Base-by-base conservation (phyloP, 2,113 vertebrate species). In the Pangasianodon gigas region DNA sequence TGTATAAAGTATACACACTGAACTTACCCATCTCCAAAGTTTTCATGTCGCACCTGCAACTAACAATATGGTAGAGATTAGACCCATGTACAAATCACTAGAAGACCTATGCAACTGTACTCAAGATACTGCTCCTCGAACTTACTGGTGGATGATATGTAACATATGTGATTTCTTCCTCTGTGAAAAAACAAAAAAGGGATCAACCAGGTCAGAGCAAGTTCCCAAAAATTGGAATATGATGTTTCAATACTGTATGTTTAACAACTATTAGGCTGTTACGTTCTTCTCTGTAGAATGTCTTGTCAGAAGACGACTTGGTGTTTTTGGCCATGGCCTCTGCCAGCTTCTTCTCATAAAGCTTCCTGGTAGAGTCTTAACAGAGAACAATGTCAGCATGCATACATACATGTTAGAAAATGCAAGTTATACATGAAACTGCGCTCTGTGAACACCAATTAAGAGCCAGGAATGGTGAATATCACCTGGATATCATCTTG, bases 261-360 rank as follows among this genome's bases (percentile, higher is more conserved):
- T 69, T 82, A 69, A 79, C 21, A 16, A 58, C 8, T 65, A 75
- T 62, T 19, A 19, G 19, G 48, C 26, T 46, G 92, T 90, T 93
- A 96, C 96, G 90, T 92, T 96, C 96, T 92, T 96, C 96, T 93
- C 95, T 95, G 94, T 96, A 96, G 94, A 74, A 96, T 32, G 95
- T 96, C 90, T 94, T 95, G 90, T 96, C 94, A 86, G 96, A 58
- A 8, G 89, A 11, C 7, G 89, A 86, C 9, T 9, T 85, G 0
- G 90, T 21, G 24, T 80, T 60, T 4, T 80, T 77, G 52, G 86
- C 29, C 94, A 95, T 94, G 29, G 90, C 94, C 18, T 91, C 93
- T 13, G 88, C 90, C 21, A 96, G 92, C 92, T 95, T 96, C 91
- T 93, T 95, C 89, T 95, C 93, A 60, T 95, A 96, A 88, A 96